phyloP scores from a whole-genome alignment of 2,888 invertebrate species.

The Eupelmus urozonus region DNA sequence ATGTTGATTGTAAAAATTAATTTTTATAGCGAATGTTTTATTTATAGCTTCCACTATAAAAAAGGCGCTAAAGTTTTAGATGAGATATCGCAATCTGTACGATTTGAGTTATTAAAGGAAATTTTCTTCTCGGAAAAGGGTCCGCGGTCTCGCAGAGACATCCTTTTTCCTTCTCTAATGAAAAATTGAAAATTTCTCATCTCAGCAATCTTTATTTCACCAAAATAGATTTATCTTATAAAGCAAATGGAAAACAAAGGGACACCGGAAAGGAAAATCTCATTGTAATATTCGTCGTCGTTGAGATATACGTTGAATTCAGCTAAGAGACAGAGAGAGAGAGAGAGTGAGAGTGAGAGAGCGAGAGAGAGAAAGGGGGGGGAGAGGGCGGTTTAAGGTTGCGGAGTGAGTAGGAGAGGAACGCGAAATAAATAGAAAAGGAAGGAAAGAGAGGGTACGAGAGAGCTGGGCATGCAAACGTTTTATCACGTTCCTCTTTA shows the following conservation, averaged over 20 bases:
- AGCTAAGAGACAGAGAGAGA: not conserved
- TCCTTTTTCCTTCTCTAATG: not conserved
- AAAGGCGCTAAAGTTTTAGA: too few species aligned
- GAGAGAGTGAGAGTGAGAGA: not conserved
- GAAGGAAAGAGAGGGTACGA: constrained; percentile 8
- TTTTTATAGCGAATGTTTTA: too few species aligned
- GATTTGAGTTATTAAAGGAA: too few species aligned
- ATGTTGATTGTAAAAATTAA: too few species aligned
- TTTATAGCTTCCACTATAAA: too few species aligned
- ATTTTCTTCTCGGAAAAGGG: too few species aligned
- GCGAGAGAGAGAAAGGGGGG: constrained; percentile 4
- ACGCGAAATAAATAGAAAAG: constrained; percentile 30
- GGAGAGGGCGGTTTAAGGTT: constrained; percentile 16
- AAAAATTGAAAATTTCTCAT: not conserved
- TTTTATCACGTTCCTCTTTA: constrained; percentile 43
- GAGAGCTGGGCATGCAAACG: constrained; percentile 39
- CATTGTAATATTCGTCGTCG: constrained; percentile 10
- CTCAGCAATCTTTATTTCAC: not conserved
- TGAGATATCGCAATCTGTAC: too few species aligned
- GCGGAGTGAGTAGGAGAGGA: not conserved
- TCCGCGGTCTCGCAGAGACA: too few species aligned
- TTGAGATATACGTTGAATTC: too few species aligned
- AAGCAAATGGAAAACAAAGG: constrained; percentile 7
- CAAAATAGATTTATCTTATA: not conserved
- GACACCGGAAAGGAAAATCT: not conserved